phyloP scores from a whole-genome alignment of 53 echinoderm and acorn worm species.

The Zoroaster sp. region DNA sequence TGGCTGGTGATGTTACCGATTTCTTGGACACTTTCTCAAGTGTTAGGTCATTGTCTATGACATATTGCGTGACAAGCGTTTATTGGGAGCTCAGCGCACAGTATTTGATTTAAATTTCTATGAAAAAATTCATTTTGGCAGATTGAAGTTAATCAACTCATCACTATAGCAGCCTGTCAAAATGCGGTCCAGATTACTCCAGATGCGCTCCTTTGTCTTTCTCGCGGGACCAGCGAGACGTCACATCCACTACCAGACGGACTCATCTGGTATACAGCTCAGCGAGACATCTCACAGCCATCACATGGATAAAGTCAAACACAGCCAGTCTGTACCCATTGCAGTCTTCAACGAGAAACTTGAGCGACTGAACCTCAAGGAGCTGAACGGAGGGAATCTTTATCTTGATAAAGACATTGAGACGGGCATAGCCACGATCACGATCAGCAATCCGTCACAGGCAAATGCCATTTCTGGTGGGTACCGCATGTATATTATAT shows the following conservation, averaged over 20 bases:
- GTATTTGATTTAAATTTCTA: no score
- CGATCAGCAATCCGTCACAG: constrained; percentile 74
- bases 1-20: no score
- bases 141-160: background rate
- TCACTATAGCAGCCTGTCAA: background rate
- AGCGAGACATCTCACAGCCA: constrained; percentile 76
- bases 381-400: constrained; percentile 75
- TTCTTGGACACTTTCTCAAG: no score
- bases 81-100: no score
- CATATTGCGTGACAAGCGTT: no score
- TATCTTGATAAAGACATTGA: constrained; percentile 66
- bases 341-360: constrained; percentile 73
- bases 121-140: background rate
- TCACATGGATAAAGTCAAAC: constrained; percentile 66
- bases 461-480: constrained; percentile 92
- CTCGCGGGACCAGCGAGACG: constrained; percentile 3
- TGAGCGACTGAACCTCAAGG: constrained; percentile 56
- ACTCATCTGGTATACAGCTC: constrained; percentile 74
- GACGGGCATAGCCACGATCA: constrained; percentile 82
- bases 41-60: no score
- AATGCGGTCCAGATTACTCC: constrained; percentile 20
- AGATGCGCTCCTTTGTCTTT: background rate
- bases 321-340: constrained; percentile 50
- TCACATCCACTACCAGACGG: constrained; percentile 75
- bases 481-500: no score